Evolutionary conservation across 2,888 invertebrate genomes (phyloP).

Genomic region (Byasa hedistus): DNA sequence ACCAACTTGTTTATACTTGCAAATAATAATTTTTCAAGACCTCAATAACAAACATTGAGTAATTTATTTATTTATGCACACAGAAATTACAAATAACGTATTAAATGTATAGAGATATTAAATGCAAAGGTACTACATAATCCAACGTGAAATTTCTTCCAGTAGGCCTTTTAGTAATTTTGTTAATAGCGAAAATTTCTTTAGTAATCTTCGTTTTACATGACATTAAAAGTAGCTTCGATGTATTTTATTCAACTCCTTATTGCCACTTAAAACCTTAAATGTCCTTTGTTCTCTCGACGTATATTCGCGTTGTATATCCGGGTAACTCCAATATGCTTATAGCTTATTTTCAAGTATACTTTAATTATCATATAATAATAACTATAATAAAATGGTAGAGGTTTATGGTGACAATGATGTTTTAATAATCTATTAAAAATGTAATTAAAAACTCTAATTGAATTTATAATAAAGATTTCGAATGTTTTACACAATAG

Average conservation of each 20-base stretch:
- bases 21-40: too few species aligned
- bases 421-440: neutral
- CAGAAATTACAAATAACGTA: too few species aligned
- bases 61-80: too few species aligned
- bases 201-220: slow-evolving; percentile 1
- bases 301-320: slow-evolving; percentile 25
- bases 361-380: slow-evolving; percentile 9
- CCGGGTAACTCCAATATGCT: slow-evolving; percentile 28
- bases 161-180: too few species aligned
- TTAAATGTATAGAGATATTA: too few species aligned
- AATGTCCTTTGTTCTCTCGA: slow-evolving; percentile 28
- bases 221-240: slow-evolving; percentile 12
- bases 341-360: slow-evolving; percentile 14
- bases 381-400: neutral
- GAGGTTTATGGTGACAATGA: neutral
- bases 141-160: neutral
- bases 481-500: too few species aligned
- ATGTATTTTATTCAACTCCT: slow-evolving; percentile 15
- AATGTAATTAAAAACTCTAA: too few species aligned
- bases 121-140: too few species aligned
- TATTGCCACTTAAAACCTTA: slow-evolving; percentile 20
- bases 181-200: too few species aligned
- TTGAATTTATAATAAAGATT: too few species aligned
- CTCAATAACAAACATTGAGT: neutral
- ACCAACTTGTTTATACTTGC: too few species aligned